Percentiles rank a stretch among this genome's conserved stretches.
These are phyloP conservation scores for Noctilio leporinus DNA, from an alignment of 2,113 vertebrate species.

Conservation along the genomic window DNA sequence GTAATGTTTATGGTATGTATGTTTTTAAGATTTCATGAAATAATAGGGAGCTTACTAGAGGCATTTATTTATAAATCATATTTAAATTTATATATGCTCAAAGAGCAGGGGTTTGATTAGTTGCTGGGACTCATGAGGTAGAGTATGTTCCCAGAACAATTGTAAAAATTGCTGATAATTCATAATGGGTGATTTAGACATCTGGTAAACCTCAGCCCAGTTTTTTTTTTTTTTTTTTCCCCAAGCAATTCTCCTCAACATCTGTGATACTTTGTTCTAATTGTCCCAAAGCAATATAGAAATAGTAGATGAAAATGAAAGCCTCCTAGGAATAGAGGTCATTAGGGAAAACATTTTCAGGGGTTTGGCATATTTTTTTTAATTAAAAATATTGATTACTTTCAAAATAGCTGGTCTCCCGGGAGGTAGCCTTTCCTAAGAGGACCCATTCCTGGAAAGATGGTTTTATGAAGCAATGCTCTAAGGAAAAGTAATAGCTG, in stretches of 20 bases:
- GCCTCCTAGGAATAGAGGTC: constrained; percentile 53
- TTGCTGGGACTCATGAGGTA: not conserved
- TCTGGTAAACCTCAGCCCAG: constrained; percentile 59
- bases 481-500: constrained; percentile 23
- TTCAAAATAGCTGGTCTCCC: constrained; percentile 46
- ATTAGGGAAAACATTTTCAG: constrained; percentile 58
- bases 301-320: constrained; percentile 55
- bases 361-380: constrained; percentile 50
- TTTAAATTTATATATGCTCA: not conserved
- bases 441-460: constrained; percentile 15
- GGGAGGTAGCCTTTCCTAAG: constrained; percentile 13
- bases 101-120: not conserved
- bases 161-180: constrained; percentile 43
- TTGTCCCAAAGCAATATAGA: constrained; percentile 61
- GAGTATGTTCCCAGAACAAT: constrained; percentile 2
- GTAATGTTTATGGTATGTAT: not conserved
- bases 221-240: not conserved
- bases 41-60: not conserved
- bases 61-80: constrained; percentile 32
- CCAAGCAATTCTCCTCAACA: constrained; percentile 23
- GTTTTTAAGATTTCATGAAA: constrained; percentile 42
- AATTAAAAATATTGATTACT: constrained; percentile 66
- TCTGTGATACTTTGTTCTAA: constrained; percentile 67
- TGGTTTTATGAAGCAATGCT: constrained; percentile 8
- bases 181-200: constrained; percentile 60